Evolutionary conservation across 2,113 vertebrate species (phyloP), one percentile per base, ranked within the genome.

Genomic region (Syngnathoides biaculeatus): DNA sequence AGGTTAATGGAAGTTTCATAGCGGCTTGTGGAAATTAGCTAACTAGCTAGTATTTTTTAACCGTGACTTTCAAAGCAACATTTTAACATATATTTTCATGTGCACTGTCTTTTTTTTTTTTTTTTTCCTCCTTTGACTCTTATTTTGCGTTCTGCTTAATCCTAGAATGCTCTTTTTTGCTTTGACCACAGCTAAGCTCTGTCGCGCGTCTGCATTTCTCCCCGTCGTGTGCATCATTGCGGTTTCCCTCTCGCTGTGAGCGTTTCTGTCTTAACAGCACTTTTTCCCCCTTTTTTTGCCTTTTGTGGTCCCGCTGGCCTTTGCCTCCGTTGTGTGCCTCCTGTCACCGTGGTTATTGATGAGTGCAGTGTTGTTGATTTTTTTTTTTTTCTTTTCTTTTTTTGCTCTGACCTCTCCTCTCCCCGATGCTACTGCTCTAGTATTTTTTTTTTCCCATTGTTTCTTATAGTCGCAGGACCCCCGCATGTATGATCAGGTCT

Each of bases 401-500:
- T 35, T 62, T 72, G 65, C 74, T 77, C 71, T 83, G 74, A 84
- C 75, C 66, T 10, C 22, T n/a, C 8, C 40, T 22, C 13, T 43
- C 60, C 81, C 80, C 62, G 77, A 73, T 91, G 80, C 82, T 87
- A 89, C 80, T 91, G 80, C 86, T 88, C 77, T 89, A 68, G 68
- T 86, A 86, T 81, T 8, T 57, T 56, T 56, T 27, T 26, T 17
- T 57, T 57, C 19, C 13, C 55, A 30, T 88, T 88, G 69, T 90
- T 89, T 90, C 83, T 88, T 91, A 74, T 90, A 92, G 92, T 90
- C 92, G 88, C 90, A 92, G 90, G 91, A 92, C 64, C 86, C 87
- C 79, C 89, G 88, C 87, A 91, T 91, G 89, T 91, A 91, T 87
- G 91, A 92, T 84, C 91, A 92, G 90, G 91, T 92, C 89, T 92